Conservation (phyloP, 92 coral and sea anemone species). For the Palythoa heliodiscus region DNA sequence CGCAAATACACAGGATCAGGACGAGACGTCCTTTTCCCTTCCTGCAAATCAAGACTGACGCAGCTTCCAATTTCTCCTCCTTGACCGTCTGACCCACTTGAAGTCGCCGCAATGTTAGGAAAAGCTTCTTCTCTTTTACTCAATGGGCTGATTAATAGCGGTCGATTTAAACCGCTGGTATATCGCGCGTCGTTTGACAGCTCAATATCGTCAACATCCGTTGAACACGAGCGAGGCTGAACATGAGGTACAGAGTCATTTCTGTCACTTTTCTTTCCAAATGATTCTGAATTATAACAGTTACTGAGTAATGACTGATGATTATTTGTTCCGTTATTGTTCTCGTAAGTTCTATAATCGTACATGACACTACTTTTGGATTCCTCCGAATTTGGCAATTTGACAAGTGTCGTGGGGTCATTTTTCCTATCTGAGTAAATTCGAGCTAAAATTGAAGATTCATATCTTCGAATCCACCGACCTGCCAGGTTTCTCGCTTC, state of each 20-base stretch:
- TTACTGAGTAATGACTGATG: constrained; percentile 10
- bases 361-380: constrained; percentile 45
- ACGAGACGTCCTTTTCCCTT: constrained; percentile 44
- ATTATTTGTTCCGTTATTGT: constrained; percentile 10
- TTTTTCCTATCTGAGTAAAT: constrained; percentile 47
- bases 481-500: constrained; percentile 75
- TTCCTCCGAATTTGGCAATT: constrained; percentile 37
- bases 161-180: constrained; percentile 1
- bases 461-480: constrained; percentile 72
- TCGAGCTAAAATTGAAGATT: constrained; percentile 58
- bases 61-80: constrained; percentile 14
- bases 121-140: neutral
- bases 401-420: constrained; percentile 43
- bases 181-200: neutral
- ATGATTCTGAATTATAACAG: neutral
- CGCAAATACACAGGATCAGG: constrained; percentile 72
- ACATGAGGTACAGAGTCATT: neutral
- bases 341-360: constrained; percentile 34
- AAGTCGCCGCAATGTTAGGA: neutral
- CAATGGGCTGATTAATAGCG: neutral
- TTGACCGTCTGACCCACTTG: neutral
- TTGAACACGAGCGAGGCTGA: neutral
- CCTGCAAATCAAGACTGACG: neutral
- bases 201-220: constrained; percentile 5
- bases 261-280: neutral